These are phyloP conservation scores for Grammomys surdaster DNA, from an alignment of 2,113 vertebrate genomes.

Conservation along the genomic window DNA sequence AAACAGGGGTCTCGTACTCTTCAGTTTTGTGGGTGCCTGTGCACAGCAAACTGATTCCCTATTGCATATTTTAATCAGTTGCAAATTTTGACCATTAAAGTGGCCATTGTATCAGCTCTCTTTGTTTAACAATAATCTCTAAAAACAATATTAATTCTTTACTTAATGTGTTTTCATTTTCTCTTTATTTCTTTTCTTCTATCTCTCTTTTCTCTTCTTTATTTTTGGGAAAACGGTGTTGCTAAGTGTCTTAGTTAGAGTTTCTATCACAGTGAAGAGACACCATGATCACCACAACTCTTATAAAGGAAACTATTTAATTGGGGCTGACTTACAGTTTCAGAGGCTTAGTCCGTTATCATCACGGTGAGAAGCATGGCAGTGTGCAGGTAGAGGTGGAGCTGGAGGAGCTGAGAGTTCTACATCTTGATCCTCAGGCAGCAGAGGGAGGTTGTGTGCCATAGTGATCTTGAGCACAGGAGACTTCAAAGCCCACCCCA, in stretches of 20 bases:
- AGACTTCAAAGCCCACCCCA: neutral
- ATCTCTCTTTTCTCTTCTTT: neutral
- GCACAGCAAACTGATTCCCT: neutral
- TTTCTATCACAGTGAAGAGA: no score
- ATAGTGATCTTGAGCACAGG: neutral
- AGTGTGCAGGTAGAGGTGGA: no score
- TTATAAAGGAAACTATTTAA: no score
- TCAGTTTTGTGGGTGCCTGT: neutral
- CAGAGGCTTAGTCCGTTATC: no score
- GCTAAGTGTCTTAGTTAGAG: neutral
- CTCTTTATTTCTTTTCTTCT: neutral
- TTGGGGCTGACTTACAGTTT: no score
- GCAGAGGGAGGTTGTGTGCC: neutral
- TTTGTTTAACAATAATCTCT: neutral
- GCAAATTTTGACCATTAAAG: neutral
- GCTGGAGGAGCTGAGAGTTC: neutral
- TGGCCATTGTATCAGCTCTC: conserved; percentile 18
- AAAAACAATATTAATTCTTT: neutral
- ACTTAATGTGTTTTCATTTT: neutral
- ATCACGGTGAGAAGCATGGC: no score
- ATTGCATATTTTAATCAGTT: neutral
- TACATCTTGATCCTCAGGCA: neutral
- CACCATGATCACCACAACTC: no score
- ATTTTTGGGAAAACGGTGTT: neutral
- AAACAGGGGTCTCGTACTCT: neutral